Evolutionary conservation across 1,140 invertebrate genomes (phyloP), one percentile per base, ranked within the genome.

Genomic region (Aphelinus certus): DNA sequence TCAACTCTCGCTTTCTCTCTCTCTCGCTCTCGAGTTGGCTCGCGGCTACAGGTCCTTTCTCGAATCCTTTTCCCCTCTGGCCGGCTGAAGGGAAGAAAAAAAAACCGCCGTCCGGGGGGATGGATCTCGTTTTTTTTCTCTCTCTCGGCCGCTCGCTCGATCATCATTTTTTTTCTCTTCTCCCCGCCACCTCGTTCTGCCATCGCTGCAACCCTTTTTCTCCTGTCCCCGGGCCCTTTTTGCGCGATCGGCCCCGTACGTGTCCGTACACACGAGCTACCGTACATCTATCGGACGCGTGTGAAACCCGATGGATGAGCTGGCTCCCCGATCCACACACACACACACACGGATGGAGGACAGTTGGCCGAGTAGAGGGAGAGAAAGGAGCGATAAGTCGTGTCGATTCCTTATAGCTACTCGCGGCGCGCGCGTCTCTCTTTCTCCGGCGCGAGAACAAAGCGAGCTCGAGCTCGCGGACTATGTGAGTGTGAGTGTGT

Each of bases 141-240:
- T 82, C 82, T 81, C 81, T 78, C 81, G 77, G 83, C 84, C 81
- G n/a, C 47, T 79, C 83, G 80, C 78, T 79, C 81, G 85, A 87
- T 87, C 83, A 82, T 81, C 86, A 85, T 84, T 83, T 79, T 65
- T 70, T 73, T 76, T 84, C 83, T 79, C 61, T 70, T 70, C 73
- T 83, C 85, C 83, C 82, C 73, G 86, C 84, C 84, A 83, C 83
- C 83, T 87, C 86, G 85, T 80, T 76, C 75, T 72, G 71, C 74
- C 76, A n/a, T 4, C 51, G 51, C 9, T 53, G 51, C 51, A 53
- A 26, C 51, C 51, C 51, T 6, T 4, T 6, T 4, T 53, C 51
- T 9, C 51, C 9, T 9, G 4, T 9, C 51, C 9, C 51, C 9
- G 7, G 57, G 57, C 57, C 9, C 71, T 72, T 65, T 72, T 58